Evolutionary conservation across 2,113 vertebrate species (phyloP), one percentile per base, ranked within the genome.

Genomic region (Elaphurus davidianus): DNA sequence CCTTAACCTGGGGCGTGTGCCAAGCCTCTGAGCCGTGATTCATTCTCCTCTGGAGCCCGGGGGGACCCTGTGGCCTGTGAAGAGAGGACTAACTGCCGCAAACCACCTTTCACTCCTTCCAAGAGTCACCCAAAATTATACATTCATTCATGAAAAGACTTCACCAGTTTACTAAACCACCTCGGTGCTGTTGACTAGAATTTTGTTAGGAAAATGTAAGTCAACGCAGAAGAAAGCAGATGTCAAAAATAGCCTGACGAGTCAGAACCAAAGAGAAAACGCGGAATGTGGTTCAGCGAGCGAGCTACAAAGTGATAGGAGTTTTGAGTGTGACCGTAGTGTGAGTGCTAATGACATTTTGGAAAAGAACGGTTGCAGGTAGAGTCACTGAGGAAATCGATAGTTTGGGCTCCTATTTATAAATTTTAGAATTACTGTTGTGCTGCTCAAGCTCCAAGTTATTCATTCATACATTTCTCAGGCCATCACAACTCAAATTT

Each of bases 141-240:
- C 30, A 15, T 87, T 92, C 45, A 76, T 90, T 90, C 89, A 79
- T 36, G 40, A 62, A 92, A 84, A 94, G 62, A n/a, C 36, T 83
- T 90, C 91, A 12, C 19, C 64, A 40, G 83, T 50, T 97, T 54
- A 25, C 87, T 57, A 64, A 93, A 83, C 57, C 52, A 62, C 17
- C 36, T 91, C 33, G 0, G 71, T 25, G 36, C 43, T 9, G 1
- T 90, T 88, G 54, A 50, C 45, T 60, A 71, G 59, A 81, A 55
- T 92, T 97, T 87, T 87, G 28, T 89, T 93, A 71, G 87, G 83
- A 86, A 98, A 95, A 91, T 47, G 17, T 94, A 94, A 84, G 87
- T 93, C 21, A 86, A 16, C 33, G 45, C 11, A 19, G 74, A 71
- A 90, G 78, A 62, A 90, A 93, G 16, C 71, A 15, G 74, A 33